phyloP scores from a whole-genome alignment of 1,140 invertebrate species.

The Drosophila guanche region DNA sequence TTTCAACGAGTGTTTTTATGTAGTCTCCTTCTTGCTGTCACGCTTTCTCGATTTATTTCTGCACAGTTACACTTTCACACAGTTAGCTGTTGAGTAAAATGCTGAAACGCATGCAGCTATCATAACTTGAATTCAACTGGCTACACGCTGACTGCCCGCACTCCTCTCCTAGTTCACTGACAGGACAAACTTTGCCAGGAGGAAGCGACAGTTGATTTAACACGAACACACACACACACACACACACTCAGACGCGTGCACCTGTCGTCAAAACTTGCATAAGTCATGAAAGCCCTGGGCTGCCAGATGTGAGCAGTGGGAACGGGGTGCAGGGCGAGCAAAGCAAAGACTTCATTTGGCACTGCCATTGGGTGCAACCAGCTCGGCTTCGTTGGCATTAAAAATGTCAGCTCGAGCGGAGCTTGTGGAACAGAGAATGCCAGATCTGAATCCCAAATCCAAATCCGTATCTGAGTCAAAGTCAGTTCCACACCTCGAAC shows the following conservation, averaged over 20 bases:
- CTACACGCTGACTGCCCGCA: neutral
- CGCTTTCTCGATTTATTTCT: constrained; percentile 22
- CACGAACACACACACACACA: constrained; percentile 47
- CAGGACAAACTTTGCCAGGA: constrained; percentile 75
- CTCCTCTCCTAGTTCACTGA: constrained; percentile 3
- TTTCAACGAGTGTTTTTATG: neutral
- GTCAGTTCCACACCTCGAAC: constrained; percentile 21
- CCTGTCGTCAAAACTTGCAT: constrained; percentile 80
- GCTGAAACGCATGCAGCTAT: constrained; percentile 72
- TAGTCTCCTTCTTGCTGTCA: constrained; percentile 9
- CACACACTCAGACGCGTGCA: constrained; percentile 53
- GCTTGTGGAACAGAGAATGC: constrained; percentile 12
- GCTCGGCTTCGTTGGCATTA: constrained; percentile 40
- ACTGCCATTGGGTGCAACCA: neutral
- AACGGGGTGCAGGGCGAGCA: neutral
- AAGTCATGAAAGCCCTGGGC: constrained; percentile 69
- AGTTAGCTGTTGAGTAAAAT: constrained; percentile 71
- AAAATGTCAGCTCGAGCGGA: constrained; percentile 68
- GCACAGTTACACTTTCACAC: constrained; percentile 30
- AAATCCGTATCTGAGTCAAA: constrained; percentile 8
- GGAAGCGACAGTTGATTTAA: constrained; percentile 81
- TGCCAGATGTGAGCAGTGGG: neutral
- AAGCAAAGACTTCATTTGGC: constrained; percentile 15
- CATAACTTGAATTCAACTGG: constrained; percentile 65
- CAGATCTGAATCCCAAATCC: constrained; percentile 5